A percentile compares a stretch with the other conserved stretches of the same genome.
Evolutionary conservation across 2,113 vertebrate genomes (phyloP).

Genomic region (Lipophrys pholis): DNA sequence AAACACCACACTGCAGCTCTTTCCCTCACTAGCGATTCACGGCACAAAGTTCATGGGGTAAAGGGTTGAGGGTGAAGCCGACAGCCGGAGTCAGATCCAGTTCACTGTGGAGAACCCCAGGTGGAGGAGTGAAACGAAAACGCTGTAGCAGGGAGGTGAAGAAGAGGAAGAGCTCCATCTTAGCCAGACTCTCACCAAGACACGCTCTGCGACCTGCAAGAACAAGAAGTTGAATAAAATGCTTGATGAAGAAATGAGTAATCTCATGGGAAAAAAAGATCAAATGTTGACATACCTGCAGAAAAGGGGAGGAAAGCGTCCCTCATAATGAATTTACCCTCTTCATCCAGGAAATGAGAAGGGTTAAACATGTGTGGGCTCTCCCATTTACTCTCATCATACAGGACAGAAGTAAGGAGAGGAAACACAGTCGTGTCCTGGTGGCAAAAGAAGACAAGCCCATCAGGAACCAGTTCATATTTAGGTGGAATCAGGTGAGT

Average conservation of each 20-base stretch:
- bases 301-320: conserved; percentile 81
- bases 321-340: conserved; percentile 71
- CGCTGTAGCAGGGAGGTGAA: conserved; percentile 83
- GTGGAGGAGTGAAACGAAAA: conserved; percentile 80
- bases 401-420: conserved; percentile 75
- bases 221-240: not conserved
- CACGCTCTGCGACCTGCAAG: conserved; percentile 81
- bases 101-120: conserved; percentile 77
- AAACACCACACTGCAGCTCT: no score
- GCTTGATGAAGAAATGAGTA: not conserved
- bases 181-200: conserved; percentile 83
- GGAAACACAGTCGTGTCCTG: conserved; percentile 78
- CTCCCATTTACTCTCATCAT: conserved; percentile 80
- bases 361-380: conserved; percentile 76
- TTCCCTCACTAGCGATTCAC: conserved; percentile 28
- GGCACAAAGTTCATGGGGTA: conserved; percentile 69
- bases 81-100: conserved; percentile 76
- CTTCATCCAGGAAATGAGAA: conserved; percentile 75
- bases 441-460: not conserved
- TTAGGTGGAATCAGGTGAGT: not conserved
- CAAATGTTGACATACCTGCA: conserved; percentile 64
- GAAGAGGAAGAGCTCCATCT: conserved; percentile 86
- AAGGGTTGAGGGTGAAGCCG: conserved; percentile 60
- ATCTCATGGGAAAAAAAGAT: no score
- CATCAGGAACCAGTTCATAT: not conserved